phyloP scores from a whole-genome alignment of 2,113 vertebrate species.

The Sprattus sprattus region DNA sequence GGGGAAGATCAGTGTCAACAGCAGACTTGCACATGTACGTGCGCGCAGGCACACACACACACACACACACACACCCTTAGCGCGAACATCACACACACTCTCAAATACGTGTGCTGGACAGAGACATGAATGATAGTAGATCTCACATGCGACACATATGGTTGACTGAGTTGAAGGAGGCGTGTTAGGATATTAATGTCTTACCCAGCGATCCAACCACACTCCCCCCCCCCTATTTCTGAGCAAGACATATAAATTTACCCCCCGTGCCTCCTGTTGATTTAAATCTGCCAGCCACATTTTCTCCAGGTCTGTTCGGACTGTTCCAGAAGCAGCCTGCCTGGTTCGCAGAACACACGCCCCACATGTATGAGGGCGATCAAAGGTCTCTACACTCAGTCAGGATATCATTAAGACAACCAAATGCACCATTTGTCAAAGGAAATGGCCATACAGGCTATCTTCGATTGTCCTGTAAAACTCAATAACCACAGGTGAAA shows the following conservation, averaged over 20 bases:
- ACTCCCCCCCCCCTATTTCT: background rate
- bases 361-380: background rate
- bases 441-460: background rate
- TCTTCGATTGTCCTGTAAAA: background rate
- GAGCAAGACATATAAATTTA: background rate
- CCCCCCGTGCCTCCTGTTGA: constrained; percentile 4
- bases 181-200: background rate
- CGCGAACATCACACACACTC: background rate
- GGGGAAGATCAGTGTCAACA: background rate
- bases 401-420: background rate
- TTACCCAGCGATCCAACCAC: background rate
- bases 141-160: background rate
- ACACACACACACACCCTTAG: background rate
- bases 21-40: background rate
- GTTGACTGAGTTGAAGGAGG: background rate
- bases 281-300: background rate
- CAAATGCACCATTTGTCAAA: background rate
- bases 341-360: background rate
- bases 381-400: background rate
- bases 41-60: background rate
- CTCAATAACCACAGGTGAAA: background rate
- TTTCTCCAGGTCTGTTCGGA: background rate
- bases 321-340: background rate
- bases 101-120: background rate
- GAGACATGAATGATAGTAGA: background rate